phyloP scores from a whole-genome alignment of 2,797 vertebrate genomes.

The Melanotaenia trifasciata region DNA sequence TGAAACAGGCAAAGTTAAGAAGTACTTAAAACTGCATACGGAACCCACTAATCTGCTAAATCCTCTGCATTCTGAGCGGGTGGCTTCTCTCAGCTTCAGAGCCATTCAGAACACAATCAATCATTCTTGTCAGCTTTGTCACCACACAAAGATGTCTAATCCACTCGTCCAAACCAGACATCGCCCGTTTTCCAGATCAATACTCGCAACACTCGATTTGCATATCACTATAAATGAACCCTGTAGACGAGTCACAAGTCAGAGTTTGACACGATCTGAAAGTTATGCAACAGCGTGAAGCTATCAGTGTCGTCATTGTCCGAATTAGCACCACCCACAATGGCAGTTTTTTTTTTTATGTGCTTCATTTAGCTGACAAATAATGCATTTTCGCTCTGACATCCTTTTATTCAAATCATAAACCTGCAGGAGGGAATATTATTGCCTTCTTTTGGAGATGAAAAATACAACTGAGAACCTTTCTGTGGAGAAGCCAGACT shows the following conservation, averaged over 20 bases:
- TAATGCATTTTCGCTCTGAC: not conserved
- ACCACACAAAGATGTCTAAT: constrained; percentile 2
- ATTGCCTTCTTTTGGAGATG: not conserved
- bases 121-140: constrained; percentile 3
- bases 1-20: not conserved
- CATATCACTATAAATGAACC: constrained; percentile 3
- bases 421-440: not conserved
- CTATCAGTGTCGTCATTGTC: not conserved
- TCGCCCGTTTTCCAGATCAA: constrained; percentile 16
- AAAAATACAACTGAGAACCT: not conserved
- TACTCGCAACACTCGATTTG: constrained; percentile 1
- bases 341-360: not conserved
- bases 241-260: not conserved
- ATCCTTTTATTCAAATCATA: constrained; percentile 6
- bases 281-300: not conserved
- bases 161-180: not conserved
- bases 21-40: not conserved
- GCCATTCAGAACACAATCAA: not conserved
- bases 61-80: not conserved
- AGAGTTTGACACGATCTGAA: not conserved
- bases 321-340: not conserved
- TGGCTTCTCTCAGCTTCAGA: not conserved
- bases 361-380: not conserved
- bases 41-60: not conserved
- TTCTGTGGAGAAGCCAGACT: not conserved